Evolutionary conservation across 2,797 vertebrate species (phyloP).

Genomic region (Oryzias sinensis): DNA sequence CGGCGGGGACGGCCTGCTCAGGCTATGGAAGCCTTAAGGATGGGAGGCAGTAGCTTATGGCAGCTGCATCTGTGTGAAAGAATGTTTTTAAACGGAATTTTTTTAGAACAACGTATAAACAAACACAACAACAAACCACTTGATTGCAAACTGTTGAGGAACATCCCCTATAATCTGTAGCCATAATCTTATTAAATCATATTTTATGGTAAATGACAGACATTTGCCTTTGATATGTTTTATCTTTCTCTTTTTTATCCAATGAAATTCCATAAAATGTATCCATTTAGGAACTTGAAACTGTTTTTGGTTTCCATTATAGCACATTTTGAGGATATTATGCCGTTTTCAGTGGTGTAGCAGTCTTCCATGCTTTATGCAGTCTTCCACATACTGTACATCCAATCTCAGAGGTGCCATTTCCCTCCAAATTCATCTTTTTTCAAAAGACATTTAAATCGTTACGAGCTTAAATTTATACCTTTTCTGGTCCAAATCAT

Average conservation of each 20-base stretch:
- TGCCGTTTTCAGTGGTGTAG: constrained; percentile 8
- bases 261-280: no score
- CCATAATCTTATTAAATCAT: no score
- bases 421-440: constrained; percentile 59
- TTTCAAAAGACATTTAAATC: constrained; percentile 27
- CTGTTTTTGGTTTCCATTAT: no score
- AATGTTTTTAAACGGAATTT: no score
- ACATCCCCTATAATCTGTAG: no score
- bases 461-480: constrained; percentile 42
- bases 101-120: neutral
- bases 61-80: constrained; percentile 4
- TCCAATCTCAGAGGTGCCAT: constrained; percentile 47
- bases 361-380: constrained; percentile 18
- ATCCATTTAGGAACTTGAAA: no score
- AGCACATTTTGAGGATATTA: neutral
- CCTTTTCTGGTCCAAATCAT: constrained; percentile 47
- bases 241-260: no score
- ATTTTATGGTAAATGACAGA: no score
- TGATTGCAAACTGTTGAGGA: no score
- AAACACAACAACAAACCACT: no score
- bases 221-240: no score
- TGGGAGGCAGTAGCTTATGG: no score
- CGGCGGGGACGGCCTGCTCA: constrained; percentile 94
- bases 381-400: constrained; percentile 24
- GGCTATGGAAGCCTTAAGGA: constrained; percentile 91